phyloP scores from a whole-genome alignment of 2,113 vertebrate species.

The Xenus cinereus region DNA sequence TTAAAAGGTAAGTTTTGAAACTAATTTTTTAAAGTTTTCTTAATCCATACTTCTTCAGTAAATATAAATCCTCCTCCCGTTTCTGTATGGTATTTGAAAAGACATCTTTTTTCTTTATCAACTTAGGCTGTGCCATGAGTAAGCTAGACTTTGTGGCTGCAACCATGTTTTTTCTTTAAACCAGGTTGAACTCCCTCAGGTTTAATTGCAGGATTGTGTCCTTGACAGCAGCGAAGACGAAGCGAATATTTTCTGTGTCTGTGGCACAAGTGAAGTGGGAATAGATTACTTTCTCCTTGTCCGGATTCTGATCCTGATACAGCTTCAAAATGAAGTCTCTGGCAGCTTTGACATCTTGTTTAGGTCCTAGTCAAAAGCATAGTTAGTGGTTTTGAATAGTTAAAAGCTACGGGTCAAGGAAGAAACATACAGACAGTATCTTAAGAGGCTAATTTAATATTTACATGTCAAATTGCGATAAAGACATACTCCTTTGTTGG shows the following conservation, averaged over 20 bases:
- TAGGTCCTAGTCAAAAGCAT: slow-evolving; percentile 73
- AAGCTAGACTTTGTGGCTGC: neutral
- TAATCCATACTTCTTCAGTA: neutral
- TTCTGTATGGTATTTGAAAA: neutral
- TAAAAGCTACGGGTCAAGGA: neutral
- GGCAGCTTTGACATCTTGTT: slow-evolving; percentile 78
- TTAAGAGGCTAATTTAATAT: neutral
- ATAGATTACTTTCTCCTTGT: slow-evolving; percentile 86
- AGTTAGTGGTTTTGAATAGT: neutral
- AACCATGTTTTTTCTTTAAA: neutral
- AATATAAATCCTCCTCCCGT: neutral
- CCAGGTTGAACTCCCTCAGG: slow-evolving; percentile 84
- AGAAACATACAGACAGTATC: neutral
- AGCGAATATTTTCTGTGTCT: slow-evolving; percentile 89
- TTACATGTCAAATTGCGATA: neutral
- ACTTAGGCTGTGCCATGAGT: neutral
- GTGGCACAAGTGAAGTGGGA: slow-evolving; percentile 88
- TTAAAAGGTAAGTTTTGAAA: neutral
- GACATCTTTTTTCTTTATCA: neutral
- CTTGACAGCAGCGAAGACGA: slow-evolving; percentile 87
- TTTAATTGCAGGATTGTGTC: slow-evolving; percentile 90
- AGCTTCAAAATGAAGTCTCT: slow-evolving; percentile 88
- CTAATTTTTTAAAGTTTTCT: neutral
- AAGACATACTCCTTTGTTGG: neutral
- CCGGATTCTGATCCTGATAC: slow-evolving; percentile 86